A percentile compares a stretch with the other conserved stretches of the same genome.
phyloP scores from a whole-genome alignment of 1,140 invertebrate genomes.

The Lepidurus packardi region DNA sequence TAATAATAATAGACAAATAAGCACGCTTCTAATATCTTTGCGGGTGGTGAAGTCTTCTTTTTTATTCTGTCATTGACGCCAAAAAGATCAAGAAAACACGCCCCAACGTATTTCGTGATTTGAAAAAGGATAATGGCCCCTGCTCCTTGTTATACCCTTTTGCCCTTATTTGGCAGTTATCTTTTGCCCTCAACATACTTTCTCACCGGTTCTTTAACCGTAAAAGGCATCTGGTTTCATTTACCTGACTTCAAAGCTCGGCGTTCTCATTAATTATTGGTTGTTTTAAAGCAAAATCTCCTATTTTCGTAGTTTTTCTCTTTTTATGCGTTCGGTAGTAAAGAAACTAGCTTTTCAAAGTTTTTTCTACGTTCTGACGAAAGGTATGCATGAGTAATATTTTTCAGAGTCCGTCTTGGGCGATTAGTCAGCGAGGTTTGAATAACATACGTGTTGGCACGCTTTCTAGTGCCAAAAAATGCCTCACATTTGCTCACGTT shows the following conservation, averaged over 20 bases:
- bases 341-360: not conserved
- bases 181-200: not conserved
- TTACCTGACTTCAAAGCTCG: not conserved
- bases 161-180: slow-evolving; percentile 8
- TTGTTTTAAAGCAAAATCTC: not conserved
- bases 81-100: not conserved
- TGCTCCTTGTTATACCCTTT: not conserved
- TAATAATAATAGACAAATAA: too few species aligned
- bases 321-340: too few species aligned
- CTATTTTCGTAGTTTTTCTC: not conserved
- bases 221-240: not conserved
- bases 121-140: not conserved
- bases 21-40: not conserved
- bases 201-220: not conserved
- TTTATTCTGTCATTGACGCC: not conserved
- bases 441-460: not conserved
- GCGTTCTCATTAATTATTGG: not conserved
- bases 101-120: not conserved
- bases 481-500: not conserved
- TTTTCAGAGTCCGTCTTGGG: not conserved
- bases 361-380: not conserved
- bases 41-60: slow-evolving; percentile 4
- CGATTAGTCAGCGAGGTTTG: not conserved
- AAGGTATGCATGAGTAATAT: slow-evolving; percentile 1
- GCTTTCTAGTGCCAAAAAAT: not conserved